phyloP scores from a whole-genome alignment of 2,113 vertebrate genomes.

The Brachyhypopomus occidentalis region DNA sequence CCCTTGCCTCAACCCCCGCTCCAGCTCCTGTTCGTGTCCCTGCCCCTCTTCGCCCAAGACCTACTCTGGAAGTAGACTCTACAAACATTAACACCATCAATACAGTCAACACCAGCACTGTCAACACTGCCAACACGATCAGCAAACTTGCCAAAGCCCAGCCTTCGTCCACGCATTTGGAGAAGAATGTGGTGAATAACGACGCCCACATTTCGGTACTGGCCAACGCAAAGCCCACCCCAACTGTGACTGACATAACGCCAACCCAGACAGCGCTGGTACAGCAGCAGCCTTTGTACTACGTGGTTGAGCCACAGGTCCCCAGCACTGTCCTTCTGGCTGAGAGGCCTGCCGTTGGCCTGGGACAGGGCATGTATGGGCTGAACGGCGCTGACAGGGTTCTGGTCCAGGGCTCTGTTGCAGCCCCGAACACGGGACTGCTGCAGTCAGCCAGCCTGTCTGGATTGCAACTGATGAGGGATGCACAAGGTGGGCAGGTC shows the following conservation, averaged over 20 bases:
- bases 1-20: background rate
- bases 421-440: slow-evolving; percentile 33
- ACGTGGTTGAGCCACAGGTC: slow-evolving; percentile 62
- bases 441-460: slow-evolving; percentile 56
- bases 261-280: slow-evolving; percentile 59
- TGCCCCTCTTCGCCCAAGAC: slow-evolving; percentile 40
- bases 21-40: slow-evolving; percentile 24
- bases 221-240: background rate
- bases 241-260: slow-evolving; percentile 7
- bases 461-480: slow-evolving; percentile 64
- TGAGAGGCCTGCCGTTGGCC: slow-evolving; percentile 50
- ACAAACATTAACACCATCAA: slow-evolving; percentile 14
- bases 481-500: slow-evolving; percentile 43
- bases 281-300: slow-evolving; percentile 60
- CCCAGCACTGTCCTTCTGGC: slow-evolving; percentile 55
- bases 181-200: slow-evolving; percentile 25
- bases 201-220: slow-evolving; percentile 12
- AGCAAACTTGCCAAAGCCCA: background rate
- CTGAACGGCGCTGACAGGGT: slow-evolving; percentile 18
- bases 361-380: slow-evolving; percentile 59
- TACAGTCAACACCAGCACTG: background rate
- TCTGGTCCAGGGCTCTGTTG: too few relatives aligned
- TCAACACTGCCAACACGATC: slow-evolving; percentile 7
- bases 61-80: slow-evolving; percentile 25
- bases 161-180: slow-evolving; percentile 18